Conservation (phyloP, 2,888 invertebrate genomes). For the Tetrapedia diversipes region DNA sequence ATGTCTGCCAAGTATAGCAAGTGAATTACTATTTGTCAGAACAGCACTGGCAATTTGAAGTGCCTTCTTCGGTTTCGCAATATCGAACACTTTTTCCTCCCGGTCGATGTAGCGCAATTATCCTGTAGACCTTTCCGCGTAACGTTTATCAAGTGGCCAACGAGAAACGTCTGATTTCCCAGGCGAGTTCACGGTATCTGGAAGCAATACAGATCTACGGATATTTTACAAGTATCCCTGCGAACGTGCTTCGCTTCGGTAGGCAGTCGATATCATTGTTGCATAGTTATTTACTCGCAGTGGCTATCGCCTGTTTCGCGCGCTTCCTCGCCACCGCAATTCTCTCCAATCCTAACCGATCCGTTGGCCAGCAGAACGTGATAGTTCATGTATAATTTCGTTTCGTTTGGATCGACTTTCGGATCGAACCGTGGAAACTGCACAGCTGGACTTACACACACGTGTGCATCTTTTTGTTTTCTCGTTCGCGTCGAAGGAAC, state of each 20-base stretch:
- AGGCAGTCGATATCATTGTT: conserved; percentile 25
- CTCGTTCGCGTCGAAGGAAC: no score
- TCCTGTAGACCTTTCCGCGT: conserved; percentile 54
- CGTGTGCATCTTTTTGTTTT: not conserved
- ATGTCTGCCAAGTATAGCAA: no score
- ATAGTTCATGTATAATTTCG: conserved; percentile 27
- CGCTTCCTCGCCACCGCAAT: not conserved
- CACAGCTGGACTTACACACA: not conserved
- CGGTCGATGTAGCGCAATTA: conserved; percentile 62
- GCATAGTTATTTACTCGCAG: conserved; percentile 5
- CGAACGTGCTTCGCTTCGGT: conserved; percentile 19
- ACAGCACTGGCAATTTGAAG: not conserved
- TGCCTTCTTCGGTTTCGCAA: conserved; percentile 11
- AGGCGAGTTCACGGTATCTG: conserved; percentile 61
- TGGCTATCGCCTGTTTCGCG: conserved; percentile 10
- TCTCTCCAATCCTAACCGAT: not conserved
- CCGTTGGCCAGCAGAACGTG: not conserved
- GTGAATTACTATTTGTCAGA: no score
- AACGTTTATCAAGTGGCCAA: conserved; percentile 72
- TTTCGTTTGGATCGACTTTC: not conserved
- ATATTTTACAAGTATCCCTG: conserved; percentile 37
- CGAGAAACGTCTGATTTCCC: conserved; percentile 73
- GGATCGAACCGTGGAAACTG: not conserved
- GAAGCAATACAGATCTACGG: conserved; percentile 25
- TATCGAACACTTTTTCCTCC: conserved; percentile 64